These are phyloP conservation scores for Neodiprion pinetum DNA, from an alignment of 1,140 invertebrate genomes.

Conservation along the genomic window DNA sequence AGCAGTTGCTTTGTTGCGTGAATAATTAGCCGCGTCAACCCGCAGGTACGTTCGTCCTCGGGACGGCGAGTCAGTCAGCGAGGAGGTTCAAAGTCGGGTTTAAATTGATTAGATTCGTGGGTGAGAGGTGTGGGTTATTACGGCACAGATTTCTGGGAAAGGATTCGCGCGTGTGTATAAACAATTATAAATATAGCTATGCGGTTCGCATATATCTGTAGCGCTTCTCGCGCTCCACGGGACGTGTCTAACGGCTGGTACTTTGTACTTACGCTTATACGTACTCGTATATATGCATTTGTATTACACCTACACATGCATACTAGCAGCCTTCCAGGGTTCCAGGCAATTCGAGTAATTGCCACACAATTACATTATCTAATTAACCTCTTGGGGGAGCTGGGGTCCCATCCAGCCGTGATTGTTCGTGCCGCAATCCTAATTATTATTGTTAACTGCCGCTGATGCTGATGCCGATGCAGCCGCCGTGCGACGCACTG, in stretches of 20 bases:
- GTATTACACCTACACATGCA: neutral
- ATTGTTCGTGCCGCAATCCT: constrained; percentile 1
- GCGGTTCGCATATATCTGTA: neutral
- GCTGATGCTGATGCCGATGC: neutral
- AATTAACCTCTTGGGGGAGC: neutral
- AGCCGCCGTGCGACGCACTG: too few relatives aligned
- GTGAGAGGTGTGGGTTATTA: neutral
- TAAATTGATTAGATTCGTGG: neutral
- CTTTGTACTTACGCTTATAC: too few relatives aligned
- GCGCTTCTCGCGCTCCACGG: too few relatives aligned
- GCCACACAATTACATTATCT: constrained; percentile 7
- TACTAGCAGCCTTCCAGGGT: neutral
- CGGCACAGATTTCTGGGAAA: neutral
- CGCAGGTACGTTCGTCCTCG: neutral
- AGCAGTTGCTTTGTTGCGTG: too few relatives aligned
- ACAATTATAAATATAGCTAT: neutral
- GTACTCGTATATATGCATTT: too few relatives aligned
- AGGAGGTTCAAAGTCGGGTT: neutral
- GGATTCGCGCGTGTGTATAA: neutral
- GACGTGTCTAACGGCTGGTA: too few relatives aligned
- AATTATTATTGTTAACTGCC: constrained; percentile 1
- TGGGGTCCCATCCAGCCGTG: neutral
- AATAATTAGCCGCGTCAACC: too few relatives aligned
- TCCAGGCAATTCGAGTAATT: constrained; percentile 4
- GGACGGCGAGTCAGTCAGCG: neutral